A percentile compares a stretch with the other conserved stretches of the same genome.
phyloP scores from a whole-genome alignment of 2,113 vertebrate species.

The Malurus alboscapulatus region DNA sequence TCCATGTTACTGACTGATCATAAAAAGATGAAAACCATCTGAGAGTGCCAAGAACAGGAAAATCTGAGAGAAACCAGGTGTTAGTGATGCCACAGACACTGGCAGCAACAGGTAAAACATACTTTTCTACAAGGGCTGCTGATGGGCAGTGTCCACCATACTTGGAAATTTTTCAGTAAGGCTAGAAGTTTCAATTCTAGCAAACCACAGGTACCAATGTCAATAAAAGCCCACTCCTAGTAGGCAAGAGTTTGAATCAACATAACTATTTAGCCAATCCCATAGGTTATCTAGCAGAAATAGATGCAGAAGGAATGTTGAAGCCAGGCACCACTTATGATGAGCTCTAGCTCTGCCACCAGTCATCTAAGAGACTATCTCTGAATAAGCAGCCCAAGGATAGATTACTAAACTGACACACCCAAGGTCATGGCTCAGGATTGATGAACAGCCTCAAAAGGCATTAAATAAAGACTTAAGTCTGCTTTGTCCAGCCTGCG shows the following conservation, averaged over 20 bases:
- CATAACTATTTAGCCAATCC: neutral
- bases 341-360: neutral
- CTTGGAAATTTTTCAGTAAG: neutral
- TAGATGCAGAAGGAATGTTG: neutral
- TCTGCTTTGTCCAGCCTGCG: neutral
- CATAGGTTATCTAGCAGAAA: neutral
- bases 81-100: neutral
- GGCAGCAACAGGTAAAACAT: accelerated
- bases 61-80: neutral
- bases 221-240: neutral
- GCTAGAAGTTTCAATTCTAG: neutral
- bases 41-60: neutral
- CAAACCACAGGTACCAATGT: neutral
- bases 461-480: neutral
- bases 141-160: neutral
- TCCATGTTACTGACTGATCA: accelerated
- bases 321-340: neutral
- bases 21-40: neutral
- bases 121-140: neutral
- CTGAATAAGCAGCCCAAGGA: neutral
- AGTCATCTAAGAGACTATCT: neutral
- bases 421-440: neutral
- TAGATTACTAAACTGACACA: neutral
- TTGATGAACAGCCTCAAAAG: neutral
- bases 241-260: neutral